Conservation (phyloP, 1,140 invertebrate species). For the Cheumatopsyche charites region DNA sequence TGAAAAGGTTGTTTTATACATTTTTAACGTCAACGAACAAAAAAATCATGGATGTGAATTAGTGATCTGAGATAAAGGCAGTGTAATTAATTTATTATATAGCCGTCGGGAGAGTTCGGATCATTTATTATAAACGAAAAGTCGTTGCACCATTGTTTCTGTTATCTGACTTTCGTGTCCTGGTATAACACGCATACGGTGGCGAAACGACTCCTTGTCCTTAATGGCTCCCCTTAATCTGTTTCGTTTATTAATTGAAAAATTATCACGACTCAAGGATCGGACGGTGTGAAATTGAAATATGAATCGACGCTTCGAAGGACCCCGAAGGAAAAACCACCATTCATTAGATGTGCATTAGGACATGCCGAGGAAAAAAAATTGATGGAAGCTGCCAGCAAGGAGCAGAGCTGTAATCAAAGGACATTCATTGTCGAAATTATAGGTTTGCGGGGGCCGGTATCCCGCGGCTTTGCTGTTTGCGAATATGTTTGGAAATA, state of each 20-base stretch:
- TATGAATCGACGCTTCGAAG: neutral
- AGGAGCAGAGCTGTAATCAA: constrained; percentile 8
- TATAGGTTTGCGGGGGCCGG: neutral
- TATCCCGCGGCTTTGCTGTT: constrained; percentile 15
- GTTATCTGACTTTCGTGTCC: neutral
- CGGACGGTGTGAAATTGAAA: constrained; percentile 22
- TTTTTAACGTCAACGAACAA: neutral
- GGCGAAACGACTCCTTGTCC: constrained; percentile 10
- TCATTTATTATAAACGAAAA: constrained; percentile 21
- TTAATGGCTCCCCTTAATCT: constrained; percentile 25
- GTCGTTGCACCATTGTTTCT: constrained; percentile 2
- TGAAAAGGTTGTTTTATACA: too few species aligned
- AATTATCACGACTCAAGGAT: constrained; percentile 10
- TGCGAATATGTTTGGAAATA: constrained; percentile 39
- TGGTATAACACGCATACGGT: constrained; percentile 1
- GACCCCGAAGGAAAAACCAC: neutral
- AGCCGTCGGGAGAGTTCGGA: constrained; percentile 3
- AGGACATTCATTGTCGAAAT: constrained; percentile 1
- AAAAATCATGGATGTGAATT: neutral
- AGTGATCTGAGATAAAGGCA: neutral
- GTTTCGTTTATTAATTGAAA: constrained; percentile 18
- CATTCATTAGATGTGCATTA: constrained; percentile 8
- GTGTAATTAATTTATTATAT: constrained; percentile 22
- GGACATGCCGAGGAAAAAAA: neutral
- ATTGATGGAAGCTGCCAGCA: neutral